Evolutionary conservation across 2,888 invertebrate genomes (phyloP).

Genomic region (Eupithecia tripunctaria): DNA sequence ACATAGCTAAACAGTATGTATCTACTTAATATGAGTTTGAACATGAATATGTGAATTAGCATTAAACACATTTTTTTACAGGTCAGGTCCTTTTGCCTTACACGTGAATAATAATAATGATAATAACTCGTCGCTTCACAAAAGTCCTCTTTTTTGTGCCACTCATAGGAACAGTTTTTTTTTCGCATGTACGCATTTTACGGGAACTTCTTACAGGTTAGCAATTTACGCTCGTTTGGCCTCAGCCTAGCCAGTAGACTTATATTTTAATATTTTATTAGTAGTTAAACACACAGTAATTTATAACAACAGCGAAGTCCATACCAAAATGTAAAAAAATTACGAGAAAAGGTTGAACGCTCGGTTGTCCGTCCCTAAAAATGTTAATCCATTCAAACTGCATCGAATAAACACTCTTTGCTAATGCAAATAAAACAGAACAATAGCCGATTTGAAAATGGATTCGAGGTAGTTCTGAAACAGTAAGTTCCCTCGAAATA

Average conservation of each 20-base stretch:
- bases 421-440: slow-evolving; percentile 29
- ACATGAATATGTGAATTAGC: slow-evolving; percentile 11
- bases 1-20: slow-evolving; percentile 23
- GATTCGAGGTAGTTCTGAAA: slow-evolving; percentile 50
- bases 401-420: slow-evolving; percentile 24
- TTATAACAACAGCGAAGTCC: not conserved
- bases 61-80: slow-evolving; percentile 32
- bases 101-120: not conserved
- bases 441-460: slow-evolving; percentile 51
- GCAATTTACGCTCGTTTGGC: not conserved
- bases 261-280: too few species aligned
- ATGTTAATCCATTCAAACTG: slow-evolving; percentile 36
- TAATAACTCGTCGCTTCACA: not conserved
- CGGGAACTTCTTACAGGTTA: not conserved
- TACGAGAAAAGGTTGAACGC: not conserved
- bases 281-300: too few species aligned
- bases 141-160: not conserved
- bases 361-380: not conserved
- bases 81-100: slow-evolving; percentile 18
- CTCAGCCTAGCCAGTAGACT: not conserved
- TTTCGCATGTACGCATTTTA: too few species aligned
- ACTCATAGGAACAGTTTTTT: not conserved
- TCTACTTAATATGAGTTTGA: slow-evolving; percentile 43
- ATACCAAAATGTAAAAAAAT: not conserved
- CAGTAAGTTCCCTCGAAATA: slow-evolving; percentile 55